Evolutionary conservation across 1,140 invertebrate genomes (phyloP).

Genomic region (Zophobas atratus): DNA sequence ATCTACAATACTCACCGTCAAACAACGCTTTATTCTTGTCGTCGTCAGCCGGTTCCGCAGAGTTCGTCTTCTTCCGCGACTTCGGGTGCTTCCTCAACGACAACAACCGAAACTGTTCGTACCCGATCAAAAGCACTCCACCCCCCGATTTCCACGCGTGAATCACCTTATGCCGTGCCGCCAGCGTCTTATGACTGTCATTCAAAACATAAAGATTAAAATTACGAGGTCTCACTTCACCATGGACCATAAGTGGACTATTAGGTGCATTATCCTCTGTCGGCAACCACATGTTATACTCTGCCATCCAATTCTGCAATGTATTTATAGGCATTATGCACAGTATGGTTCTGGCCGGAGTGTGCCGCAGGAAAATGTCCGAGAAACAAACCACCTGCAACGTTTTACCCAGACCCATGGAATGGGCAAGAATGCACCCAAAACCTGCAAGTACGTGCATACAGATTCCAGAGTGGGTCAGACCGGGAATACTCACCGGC

Average conservation of each 20-base stretch:
- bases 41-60: slow-evolving; percentile 74
- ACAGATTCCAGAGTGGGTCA: not conserved
- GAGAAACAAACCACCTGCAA: slow-evolving; percentile 97
- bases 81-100: slow-evolving; percentile 83
- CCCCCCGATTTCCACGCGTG: slow-evolving; percentile 90
- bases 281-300: slow-evolving; percentile 98
- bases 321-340: slow-evolving; percentile 99
- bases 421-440: slow-evolving; percentile 98
- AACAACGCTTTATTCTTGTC: slow-evolving; percentile 89
- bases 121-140: slow-evolving; percentile 97
- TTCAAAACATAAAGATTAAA: slow-evolving; percentile 94
- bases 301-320: slow-evolving; percentile 97
- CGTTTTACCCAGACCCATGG: slow-evolving; percentile 99
- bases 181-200: slow-evolving; percentile 94
- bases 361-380: slow-evolving; percentile 95
- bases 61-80: slow-evolving; percentile 69
- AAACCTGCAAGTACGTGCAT: slow-evolving; percentile 74
- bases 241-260: slow-evolving; percentile 72
- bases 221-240: slow-evolving; percentile 80
- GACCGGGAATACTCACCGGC: slow-evolving; percentile 68
- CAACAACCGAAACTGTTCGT: slow-evolving; percentile 94
- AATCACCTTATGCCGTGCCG: slow-evolving; percentile 72
- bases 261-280: slow-evolving; percentile 70
- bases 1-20: slow-evolving; percentile 74
- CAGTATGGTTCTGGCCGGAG: slow-evolving; percentile 89